phyloP scores from a whole-genome alignment of 2,113 vertebrate species.

The Ranitomeya imitator region DNA sequence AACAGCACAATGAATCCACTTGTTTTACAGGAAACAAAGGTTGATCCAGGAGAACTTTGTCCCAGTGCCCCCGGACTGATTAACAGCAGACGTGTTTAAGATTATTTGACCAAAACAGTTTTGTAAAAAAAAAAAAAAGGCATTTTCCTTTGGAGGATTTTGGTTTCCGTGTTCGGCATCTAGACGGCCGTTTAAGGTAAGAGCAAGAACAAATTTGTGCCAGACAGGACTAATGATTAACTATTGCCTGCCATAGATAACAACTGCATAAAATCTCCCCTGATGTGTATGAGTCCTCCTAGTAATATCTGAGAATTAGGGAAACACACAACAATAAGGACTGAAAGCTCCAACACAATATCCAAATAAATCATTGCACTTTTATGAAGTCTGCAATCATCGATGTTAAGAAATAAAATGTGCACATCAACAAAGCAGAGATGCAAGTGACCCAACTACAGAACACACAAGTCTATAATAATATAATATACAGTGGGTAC shows the following conservation, averaged over 20 bases:
- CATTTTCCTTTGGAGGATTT: background rate
- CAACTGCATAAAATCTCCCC: background rate
- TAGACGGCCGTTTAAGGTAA: background rate
- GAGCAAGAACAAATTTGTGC: background rate
- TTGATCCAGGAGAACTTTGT: background rate
- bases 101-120: background rate
- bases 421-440: no score
- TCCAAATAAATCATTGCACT: no score
- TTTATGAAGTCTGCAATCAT: no score
- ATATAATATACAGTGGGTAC: no score
- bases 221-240: conserved; percentile 22
- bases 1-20: background rate
- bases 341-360: no score
- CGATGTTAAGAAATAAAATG: no score
- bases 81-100: background rate
- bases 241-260: background rate
- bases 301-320: no score
- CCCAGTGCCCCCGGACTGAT: background rate
- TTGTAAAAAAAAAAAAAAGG: background rate
- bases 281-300: no score
- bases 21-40: background rate
- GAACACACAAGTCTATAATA: no score
- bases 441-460: no score
- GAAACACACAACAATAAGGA: no score
- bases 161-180: background rate